Evolutionary conservation across 2,888 invertebrate species (phyloP), one percentile per base, ranked within the genome.

Genomic region (Chrysopilus asiliformis): DNA sequence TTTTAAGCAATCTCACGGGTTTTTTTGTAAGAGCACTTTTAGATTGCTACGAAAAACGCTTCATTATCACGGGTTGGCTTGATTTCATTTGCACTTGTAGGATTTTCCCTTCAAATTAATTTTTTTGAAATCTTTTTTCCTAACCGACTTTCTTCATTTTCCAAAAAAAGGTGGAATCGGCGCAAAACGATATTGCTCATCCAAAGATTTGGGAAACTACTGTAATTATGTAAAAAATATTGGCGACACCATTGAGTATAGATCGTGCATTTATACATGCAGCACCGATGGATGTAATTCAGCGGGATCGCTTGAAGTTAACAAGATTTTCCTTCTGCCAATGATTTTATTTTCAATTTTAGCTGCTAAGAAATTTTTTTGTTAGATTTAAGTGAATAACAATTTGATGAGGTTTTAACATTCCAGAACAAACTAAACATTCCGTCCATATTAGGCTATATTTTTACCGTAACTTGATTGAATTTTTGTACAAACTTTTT

Each of bases 131-230:
- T 39, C 39, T 44, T 67, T 68, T 41, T 61, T n/a, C n/a, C n/a
- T n/a, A n/a, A n/a, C n/a, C n/a, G n/a, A n/a, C n/a, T n/a, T n/a
- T n/a, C n/a, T n/a, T n/a, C n/a, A n/a, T n/a, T n/a, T n/a, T n/a
- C n/a, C n/a, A n/a, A n/a, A n/a, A n/a, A n/a, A n/a, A 87, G 87
- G 86, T 65, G 86, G 87, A 15, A 79, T 90, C 43, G 87, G 89
- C 30, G 86, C 90, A 22, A 82, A 82, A 51, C 69, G 91, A 45
- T 89, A 75, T 55, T 91, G 91, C 57, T 89, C 90, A 2, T 77
- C 89, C 0, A 65, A 81, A 50, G 80, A 90, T 59, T 65, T 87
- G 52, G 90, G 90, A 12, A 87, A 86, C 59, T 87, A 85, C 51
- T 91, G 91, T 60, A 80, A 89, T 55, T 87, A 85, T 58, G 85